phyloP scores from a whole-genome alignment of 1,140 invertebrate species.

The Drosophila dunni region DNA sequence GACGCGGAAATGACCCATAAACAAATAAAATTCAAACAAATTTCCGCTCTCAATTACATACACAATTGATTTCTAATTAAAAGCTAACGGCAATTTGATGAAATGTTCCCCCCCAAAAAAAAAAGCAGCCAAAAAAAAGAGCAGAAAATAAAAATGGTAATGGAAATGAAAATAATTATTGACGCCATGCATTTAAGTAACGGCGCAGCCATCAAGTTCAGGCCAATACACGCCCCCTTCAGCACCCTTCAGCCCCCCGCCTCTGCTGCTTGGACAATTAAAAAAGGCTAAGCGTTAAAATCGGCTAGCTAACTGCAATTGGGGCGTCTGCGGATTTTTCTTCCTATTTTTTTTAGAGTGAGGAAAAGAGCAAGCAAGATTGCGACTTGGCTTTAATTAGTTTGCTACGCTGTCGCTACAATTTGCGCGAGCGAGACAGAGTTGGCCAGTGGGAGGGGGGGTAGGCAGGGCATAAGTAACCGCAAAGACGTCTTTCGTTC shows the following conservation, averaged over 20 bases:
- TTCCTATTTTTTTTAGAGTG: background rate
- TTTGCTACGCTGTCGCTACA: slow-evolving; percentile 75
- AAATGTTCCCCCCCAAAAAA: slow-evolving; percentile 1
- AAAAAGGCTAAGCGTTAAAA: slow-evolving; percentile 82
- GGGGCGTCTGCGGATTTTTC: slow-evolving; percentile 34
- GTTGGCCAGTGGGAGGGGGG: background rate
- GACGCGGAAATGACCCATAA: slow-evolving; percentile 32
- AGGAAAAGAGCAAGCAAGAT: background rate
- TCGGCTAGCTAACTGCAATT: slow-evolving; percentile 55
- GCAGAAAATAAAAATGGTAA: slow-evolving; percentile 38
- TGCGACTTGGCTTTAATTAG: slow-evolving; percentile 70
- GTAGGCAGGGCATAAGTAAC: slow-evolving; percentile 8
- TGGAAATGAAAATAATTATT: slow-evolving; percentile 53
- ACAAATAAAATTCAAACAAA: slow-evolving; percentile 3
- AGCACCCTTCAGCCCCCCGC: background rate
- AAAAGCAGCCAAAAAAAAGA: background rate
- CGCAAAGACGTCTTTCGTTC: slow-evolving; percentile 34
- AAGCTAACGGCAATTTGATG: slow-evolving; percentile 26
- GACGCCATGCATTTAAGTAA: slow-evolving; percentile 69
- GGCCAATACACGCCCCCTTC: slow-evolving; percentile 3
- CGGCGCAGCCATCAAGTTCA: slow-evolving; percentile 60
- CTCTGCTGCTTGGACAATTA: slow-evolving; percentile 61
- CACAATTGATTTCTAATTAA: slow-evolving; percentile 76
- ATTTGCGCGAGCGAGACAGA: slow-evolving; percentile 59
- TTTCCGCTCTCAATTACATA: slow-evolving; percentile 52